Base-by-base conservation (phyloP, 2,113 vertebrate genomes). In the Actenoides lindsayi region DNA sequence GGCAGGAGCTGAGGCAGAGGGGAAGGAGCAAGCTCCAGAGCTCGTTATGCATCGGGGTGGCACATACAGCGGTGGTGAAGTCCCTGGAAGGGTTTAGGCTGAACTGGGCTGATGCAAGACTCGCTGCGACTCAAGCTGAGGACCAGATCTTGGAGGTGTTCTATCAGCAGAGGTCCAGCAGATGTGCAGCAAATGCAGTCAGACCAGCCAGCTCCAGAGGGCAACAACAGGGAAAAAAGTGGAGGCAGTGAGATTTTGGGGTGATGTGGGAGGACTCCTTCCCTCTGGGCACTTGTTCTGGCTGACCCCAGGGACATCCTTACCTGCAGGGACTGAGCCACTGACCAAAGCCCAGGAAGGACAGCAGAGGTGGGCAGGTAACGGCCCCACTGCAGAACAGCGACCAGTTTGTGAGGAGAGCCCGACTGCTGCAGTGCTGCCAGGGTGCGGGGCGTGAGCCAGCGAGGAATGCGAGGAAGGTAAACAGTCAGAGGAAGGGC, bases 41-140 rank as follows among this genome's bases (percentile, higher is more conserved):
- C 28, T 57, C 2, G 0, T 17, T 51, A 16, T 1, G 1, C 28
- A 4, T 31, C 3, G 1, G 50, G 42, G 13, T 25, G 56, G 48
- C 50, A 57, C 54, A 13, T 16, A 10, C 0, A 4, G n/a, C 0
- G 1, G 18, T 14, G 63, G 39, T 1, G 4, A 79, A 3, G 6
- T 21, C 17, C 9, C 6, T 5, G 39, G 27, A 8, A 5, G 27
- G 10, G 35, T 64, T 75, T 27, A 0, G 8, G 28, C 62, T 69
- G 60, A 33, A 17, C 6, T 0, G 4, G 46, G 71, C 48, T 67
- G 54, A 6, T 21, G 50, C 6, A 18, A 59, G 59, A 53, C 25
- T 54, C 48, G 13, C 67, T 24, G 23, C 3, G 31, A 16, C 17
- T 11, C 56, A 19, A 25, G 28, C 19, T 35, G 48, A 48, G 57